A percentile compares a stretch with the other conserved stretches of the same genome.
phyloP scores from a whole-genome alignment of 2,888 invertebrate species.

The Petrolisthes cinctipes region DNA sequence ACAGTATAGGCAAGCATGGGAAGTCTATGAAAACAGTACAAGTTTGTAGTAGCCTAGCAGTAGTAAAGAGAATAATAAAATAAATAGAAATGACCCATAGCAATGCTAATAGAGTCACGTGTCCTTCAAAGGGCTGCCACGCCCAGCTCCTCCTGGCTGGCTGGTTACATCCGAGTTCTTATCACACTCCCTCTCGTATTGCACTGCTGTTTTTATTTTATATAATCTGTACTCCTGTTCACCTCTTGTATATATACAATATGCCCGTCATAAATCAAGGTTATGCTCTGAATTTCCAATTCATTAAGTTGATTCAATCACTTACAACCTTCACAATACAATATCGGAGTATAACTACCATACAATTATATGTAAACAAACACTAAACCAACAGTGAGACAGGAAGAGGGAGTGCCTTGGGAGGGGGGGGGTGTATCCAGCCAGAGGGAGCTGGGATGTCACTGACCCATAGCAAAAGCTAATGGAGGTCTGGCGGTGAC shows the following conservation, averaged over 20 bases:
- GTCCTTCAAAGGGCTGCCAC: conserved; percentile 47
- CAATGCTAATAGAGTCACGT: conserved; percentile 49
- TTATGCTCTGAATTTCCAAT: too few species aligned
- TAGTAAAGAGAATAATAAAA: conserved; percentile 41
- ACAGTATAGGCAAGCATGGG: too few species aligned
- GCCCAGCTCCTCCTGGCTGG: conserved; percentile 36
- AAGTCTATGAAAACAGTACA: too few species aligned
- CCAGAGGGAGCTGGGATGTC: conserved; percentile 33
- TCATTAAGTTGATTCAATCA: too few species aligned
- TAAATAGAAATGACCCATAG: conserved; percentile 55
- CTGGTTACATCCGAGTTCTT: conserved; percentile 24
- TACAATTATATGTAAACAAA: conserved; percentile 14
- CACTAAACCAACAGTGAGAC: conserved; percentile 4
- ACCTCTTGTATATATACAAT: too few species aligned
- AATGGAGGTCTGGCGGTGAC: conserved; percentile 54
- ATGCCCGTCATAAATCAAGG: too few species aligned
- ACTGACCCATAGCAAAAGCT: conserved; percentile 56
- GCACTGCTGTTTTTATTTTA: too few species aligned
- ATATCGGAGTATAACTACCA: neutral
- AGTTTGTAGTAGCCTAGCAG: conserved; percentile 29
- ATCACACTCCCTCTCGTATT: conserved; percentile 12
- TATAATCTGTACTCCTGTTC: too few species aligned
- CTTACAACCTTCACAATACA: too few species aligned
- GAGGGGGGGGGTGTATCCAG: conserved; percentile 12
- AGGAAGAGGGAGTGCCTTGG: conserved; percentile 15